Evolutionary conservation across 2,113 vertebrate species (phyloP), one percentile per base, ranked within the genome.

Genomic region (Pitta sordida): DNA sequence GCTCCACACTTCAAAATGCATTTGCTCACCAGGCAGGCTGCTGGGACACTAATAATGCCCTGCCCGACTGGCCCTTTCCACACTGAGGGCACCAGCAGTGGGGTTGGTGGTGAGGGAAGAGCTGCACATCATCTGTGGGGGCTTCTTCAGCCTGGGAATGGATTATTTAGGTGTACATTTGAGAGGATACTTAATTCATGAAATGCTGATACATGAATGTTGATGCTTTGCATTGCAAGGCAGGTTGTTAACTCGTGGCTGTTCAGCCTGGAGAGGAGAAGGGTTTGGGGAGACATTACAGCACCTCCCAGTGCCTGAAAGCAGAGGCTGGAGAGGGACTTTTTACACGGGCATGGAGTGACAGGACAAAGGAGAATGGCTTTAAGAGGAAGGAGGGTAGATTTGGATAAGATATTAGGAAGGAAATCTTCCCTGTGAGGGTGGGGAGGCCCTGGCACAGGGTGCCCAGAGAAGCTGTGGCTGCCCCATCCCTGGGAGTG

Each of bases 101-200:
- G 26, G 51, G n/a, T 21, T 52, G 15, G 39, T 3, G 51, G 23
- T 1, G 4, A 60, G 44, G 63, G 23, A 22, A 58, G 60, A 41
- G 34, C 29, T 23, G 44, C 36, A 5, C 6, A 0, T 15, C 0
- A 1, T 64, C 41, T 26, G 15, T 29, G 52, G 30, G 23, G 4
- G 58, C 58, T 81, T 0, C 30, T 56, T 37, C 29, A n/a, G 41
- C 20, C 20, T 15, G 7, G 17, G 32, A 55, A 24, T 3, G n/a
- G 27, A 21, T 69, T 36, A 11, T 44, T 52, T 5, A 15, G 51
- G 43, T 30, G 46, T 34, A n/a, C 30, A 1, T 68, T 60, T 73
- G 41, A 43, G 55, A 27, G 44, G 79, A 10, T 29, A 3, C 3
- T 70, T 73, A 26, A 2, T 63, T 29, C 64, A 16, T 19, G 48